Evolutionary conservation across 1,140 invertebrate genomes (phyloP).

Genomic region (Yoshiicerus persimilis): DNA sequence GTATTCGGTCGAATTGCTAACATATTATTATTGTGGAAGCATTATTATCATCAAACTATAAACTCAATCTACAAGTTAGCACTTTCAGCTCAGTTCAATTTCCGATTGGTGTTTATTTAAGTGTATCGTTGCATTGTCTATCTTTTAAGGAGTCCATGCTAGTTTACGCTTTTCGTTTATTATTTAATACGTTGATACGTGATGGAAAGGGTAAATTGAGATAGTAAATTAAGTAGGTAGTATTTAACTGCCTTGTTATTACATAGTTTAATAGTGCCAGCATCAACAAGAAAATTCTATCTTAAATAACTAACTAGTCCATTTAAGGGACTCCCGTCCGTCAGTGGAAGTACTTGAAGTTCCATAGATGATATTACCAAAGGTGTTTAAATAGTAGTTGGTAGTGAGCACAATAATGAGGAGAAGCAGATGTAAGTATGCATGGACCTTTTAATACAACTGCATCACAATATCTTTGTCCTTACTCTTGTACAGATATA

Average conservation of each 20-base stretch:
- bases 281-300: neutral
- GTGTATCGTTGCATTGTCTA: neutral
- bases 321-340: neutral
- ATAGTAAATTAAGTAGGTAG: neutral
- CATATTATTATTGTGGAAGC: neutral
- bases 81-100: neutral
- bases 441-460: neutral
- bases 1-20: neutral
- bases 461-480: neutral
- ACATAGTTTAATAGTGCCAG: neutral
- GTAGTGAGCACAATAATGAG: too few relatives aligned
- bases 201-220: neutral
- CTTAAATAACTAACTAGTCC: neutral
- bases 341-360: neutral
- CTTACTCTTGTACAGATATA: neutral
- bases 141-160: neutral
- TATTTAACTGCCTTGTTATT: neutral
- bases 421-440: neutral
- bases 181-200: neutral
- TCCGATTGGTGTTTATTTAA: neutral
- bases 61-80: constrained; percentile 9
- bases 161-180: neutral
- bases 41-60: neutral
- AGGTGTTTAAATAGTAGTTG: too few relatives aligned
- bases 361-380: neutral